These are phyloP conservation scores for Periplaneta americana DNA, from an alignment of 1,140 invertebrate genomes.

Conservation along the genomic window DNA sequence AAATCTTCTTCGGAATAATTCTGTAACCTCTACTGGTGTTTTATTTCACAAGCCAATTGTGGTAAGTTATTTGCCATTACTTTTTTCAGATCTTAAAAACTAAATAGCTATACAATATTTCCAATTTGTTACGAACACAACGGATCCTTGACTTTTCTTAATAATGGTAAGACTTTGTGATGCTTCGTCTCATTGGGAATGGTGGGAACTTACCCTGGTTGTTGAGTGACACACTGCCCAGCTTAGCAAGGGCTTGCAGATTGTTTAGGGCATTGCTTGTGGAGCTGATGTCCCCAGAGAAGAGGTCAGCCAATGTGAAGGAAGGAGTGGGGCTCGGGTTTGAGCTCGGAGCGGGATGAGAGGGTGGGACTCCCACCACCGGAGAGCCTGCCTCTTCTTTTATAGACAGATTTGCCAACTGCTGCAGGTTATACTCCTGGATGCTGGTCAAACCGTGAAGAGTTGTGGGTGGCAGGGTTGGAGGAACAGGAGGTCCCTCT, in stretches of 20 bases:
- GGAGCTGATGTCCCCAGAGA: slow-evolving; percentile 59
- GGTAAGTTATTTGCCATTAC: too few species aligned
- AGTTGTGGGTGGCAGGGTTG: slow-evolving; percentile 18
- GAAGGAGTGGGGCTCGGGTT: slow-evolving; percentile 52
- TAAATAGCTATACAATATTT: too few species aligned
- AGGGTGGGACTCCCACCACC: slow-evolving; percentile 21
- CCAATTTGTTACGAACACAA: too few species aligned
- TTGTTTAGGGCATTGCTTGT: slow-evolving; percentile 77
- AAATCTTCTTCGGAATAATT: too few species aligned
- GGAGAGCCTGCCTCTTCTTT: slow-evolving; percentile 16
- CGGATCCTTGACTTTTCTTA: too few species aligned
- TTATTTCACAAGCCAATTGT: too few species aligned
- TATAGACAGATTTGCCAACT: slow-evolving; percentile 60
- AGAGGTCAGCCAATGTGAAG: slow-evolving; percentile 66
- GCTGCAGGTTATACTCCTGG: slow-evolving; percentile 77
- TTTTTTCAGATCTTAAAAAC: too few species aligned
- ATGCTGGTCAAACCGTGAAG: slow-evolving; percentile 57
- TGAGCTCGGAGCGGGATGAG: slow-evolving; percentile 39
- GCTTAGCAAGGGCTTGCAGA: slow-evolving; percentile 80
- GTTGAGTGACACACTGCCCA: slow-evolving; percentile 56
- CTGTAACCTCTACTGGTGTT: too few species aligned
- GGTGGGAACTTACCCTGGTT: slow-evolving; percentile 50
- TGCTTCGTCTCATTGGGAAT: neutral
- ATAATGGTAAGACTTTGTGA: neutral
- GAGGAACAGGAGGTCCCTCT: neutral